Evolutionary conservation across 2,888 invertebrate genomes (phyloP), one percentile per base, ranked within the genome.

Genomic region (Hetaerina titia): DNA sequence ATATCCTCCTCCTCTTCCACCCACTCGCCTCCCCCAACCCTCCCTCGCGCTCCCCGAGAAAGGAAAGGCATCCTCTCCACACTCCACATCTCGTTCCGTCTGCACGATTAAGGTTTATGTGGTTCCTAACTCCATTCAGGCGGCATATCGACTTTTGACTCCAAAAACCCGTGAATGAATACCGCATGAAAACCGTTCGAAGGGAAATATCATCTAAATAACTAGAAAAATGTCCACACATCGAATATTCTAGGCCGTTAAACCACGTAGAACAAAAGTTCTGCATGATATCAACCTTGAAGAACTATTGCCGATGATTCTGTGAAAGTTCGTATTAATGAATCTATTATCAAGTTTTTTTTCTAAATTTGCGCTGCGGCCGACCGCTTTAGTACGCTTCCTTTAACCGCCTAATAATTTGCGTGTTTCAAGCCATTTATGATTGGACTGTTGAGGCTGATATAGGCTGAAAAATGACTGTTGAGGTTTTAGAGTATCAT

Each of bases 91-190:
- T 81, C 81, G 81, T 81, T 81, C 31, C 25, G 81, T 81, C 81
- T 81, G 81, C 81, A 81, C 81, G 81, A 81, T 81, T 81, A 81
- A 81, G 31, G 81, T 81, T 81, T 81, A 81, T 81, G 81, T 15
- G 81, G 31, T 25, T 31, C 31, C 81, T 81, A 15, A 31, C 31
- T 81, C 81, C 81, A 81, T 81, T 31, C 81, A 81, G 81, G 81
- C 81, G 81, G 81, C 81, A 81, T 31, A 81, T 81, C 81, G 81
- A 81, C 81, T 81, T 81, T 81, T 11, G 81, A 81, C 81, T 81
- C 81, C 81, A 31, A 25, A 81, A 81, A 31, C 81, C 31, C 81
- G 81, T 31, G 81, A 31, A 81, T 81, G 25, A 81, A 81, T 81
- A 31, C 81, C 81, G 81, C 81, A 13, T 13, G 19, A 31, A 81